phyloP scores from a whole-genome alignment of 2,888 invertebrate genomes.

The Platynereis dumerilii region DNA sequence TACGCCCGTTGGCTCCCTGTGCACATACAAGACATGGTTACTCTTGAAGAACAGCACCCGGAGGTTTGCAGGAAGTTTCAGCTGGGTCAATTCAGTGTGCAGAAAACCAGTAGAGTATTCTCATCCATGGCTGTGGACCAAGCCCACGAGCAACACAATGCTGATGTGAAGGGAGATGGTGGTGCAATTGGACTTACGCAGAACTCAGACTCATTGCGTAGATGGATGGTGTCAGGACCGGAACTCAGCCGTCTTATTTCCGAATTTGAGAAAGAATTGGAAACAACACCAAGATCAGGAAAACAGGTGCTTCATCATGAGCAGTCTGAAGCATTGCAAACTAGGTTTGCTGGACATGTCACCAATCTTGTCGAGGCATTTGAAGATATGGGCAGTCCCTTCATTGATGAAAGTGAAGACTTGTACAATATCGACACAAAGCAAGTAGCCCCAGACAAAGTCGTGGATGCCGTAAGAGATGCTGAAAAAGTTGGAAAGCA shows the following conservation, averaged over 20 bases:
- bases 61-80: slow-evolving; percentile 17
- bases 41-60: slow-evolving; percentile 15
- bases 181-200: slow-evolving; percentile 27
- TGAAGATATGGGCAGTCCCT: slow-evolving; percentile 26
- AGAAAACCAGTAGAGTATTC: slow-evolving; percentile 16
- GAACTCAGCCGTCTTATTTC: slow-evolving; percentile 25
- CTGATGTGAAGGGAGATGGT: slow-evolving; percentile 20
- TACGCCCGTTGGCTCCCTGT: slow-evolving; percentile 18
- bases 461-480: slow-evolving; percentile 9
- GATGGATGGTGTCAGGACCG: slow-evolving; percentile 17
- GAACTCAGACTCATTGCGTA: slow-evolving; percentile 10
- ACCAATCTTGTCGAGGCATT: slow-evolving; percentile 21
- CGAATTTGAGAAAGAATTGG: slow-evolving; percentile 25
- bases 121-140: slow-evolving; percentile 27
- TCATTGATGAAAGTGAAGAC: slow-evolving; percentile 23
- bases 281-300: slow-evolving; percentile 6
- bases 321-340: neutral
- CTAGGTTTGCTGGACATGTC: neutral
- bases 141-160: slow-evolving; percentile 23
- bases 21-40: slow-evolving; percentile 7
- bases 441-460: slow-evolving; percentile 8
- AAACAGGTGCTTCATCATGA: neutral
- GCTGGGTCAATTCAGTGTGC: slow-evolving; percentile 16
- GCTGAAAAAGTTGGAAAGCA: slow-evolving; percentile 3
- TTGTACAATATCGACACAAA: slow-evolving; percentile 12